phyloP scores from a whole-genome alignment of 2,888 invertebrate genomes.

The Mantis religiosa region DNA sequence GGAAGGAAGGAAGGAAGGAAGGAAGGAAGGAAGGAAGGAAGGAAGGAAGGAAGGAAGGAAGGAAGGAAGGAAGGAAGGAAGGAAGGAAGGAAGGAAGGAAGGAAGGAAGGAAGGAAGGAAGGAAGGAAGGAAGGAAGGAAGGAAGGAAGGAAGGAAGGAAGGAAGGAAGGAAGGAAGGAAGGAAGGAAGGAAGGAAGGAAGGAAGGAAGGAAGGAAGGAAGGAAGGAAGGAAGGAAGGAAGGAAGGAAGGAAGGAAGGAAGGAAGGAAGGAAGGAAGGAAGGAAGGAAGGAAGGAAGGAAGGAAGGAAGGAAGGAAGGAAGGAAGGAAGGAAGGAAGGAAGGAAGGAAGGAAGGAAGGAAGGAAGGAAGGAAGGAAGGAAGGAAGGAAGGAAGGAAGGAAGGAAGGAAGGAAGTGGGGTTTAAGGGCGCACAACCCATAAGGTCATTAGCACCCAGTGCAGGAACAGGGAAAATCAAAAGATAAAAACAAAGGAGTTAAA shows the following conservation, averaged over 20 bases:
- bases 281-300: too few relatives aligned
- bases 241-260: not conserved
- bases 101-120: not conserved
- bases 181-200: not conserved
- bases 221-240: not conserved
- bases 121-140: not conserved
- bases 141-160: not conserved
- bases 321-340: too few relatives aligned
- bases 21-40: not conserved
- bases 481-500: too few relatives aligned
- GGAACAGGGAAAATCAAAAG: too few relatives aligned
- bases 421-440: too few relatives aligned
- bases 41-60: not conserved
- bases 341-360: too few relatives aligned
- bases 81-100: not conserved
- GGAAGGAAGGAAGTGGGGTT: too few relatives aligned
- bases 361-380: too few relatives aligned
- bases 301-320: too few relatives aligned
- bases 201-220: not conserved
- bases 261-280: too few relatives aligned
- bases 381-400: too few relatives aligned
- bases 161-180: not conserved
- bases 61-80: not conserved
- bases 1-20: not conserved
- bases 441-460: too few relatives aligned